These are phyloP conservation scores for Eristalinus sepulchralis DNA, from an alignment of 2,888 invertebrate genomes.

Conservation along the genomic window DNA sequence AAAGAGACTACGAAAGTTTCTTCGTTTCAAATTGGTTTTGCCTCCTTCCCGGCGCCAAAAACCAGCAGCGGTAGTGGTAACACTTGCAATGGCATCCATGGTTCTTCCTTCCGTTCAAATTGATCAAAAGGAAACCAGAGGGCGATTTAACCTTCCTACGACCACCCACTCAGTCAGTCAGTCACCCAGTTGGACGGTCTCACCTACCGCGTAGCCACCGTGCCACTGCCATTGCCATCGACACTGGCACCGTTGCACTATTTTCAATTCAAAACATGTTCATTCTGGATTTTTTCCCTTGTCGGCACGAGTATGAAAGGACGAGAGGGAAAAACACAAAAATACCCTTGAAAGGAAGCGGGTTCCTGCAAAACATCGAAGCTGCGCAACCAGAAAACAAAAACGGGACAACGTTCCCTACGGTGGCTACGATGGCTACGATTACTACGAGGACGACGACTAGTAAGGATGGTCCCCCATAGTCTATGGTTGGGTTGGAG, in stretches of 20 bases:
- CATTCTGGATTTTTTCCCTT: conserved; percentile 46
- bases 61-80: background rate
- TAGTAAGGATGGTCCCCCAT: background rate
- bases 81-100: conserved; percentile 12
- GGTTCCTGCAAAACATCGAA: conserved; percentile 37
- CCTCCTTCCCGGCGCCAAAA: background rate
- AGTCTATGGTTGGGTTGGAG: background rate
- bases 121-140: conserved; percentile 66
- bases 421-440: background rate
- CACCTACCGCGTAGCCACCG: background rate
- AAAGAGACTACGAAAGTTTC: background rate
- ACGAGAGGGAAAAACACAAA: background rate
- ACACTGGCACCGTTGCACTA: conserved; percentile 44
- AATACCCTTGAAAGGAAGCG: conserved; percentile 25
- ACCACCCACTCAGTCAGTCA: background rate
- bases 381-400: conserved; percentile 20
- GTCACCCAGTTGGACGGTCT: too few species aligned
- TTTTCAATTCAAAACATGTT: conserved; percentile 71
- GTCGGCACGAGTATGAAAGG: background rate
- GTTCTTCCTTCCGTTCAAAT: conserved; percentile 54
- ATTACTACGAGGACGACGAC: background rate
- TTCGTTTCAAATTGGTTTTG: conserved; percentile 59
- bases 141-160: conserved; percentile 61
- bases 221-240: background rate
- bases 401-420: conserved; percentile 10